phyloP scores from a whole-genome alignment of 2,888 invertebrate genomes.

The Suillia variegata region DNA sequence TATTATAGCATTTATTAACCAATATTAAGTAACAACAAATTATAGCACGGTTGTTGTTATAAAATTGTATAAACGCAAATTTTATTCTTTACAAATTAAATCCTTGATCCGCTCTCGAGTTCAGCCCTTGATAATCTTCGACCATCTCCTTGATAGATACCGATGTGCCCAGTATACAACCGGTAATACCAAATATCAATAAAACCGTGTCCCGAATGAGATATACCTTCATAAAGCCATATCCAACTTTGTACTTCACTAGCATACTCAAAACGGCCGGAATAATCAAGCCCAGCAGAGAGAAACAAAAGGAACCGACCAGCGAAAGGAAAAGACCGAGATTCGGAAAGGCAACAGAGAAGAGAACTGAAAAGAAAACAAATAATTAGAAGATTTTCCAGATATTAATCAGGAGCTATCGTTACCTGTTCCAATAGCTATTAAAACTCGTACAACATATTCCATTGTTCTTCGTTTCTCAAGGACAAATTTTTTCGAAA shows the following conservation, averaged over 20 bases:
- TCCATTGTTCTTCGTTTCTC: constrained; percentile 60
- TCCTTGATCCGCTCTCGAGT: too few species aligned
- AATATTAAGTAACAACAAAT: too few species aligned
- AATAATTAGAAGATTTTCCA: too few species aligned
- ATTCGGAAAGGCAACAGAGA: constrained; percentile 80
- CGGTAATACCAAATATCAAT: constrained; percentile 25
- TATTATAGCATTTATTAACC: too few species aligned
- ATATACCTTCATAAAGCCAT: constrained; percentile 30
- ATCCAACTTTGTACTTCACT: constrained; percentile 65
- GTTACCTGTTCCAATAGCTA: constrained; percentile 71
- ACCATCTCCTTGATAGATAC: too few species aligned
- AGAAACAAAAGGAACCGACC: constrained; percentile 88
- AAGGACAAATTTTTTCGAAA: constrained; percentile 33
- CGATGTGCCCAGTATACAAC: constrained; percentile 26
- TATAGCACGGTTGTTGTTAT: too few species aligned
- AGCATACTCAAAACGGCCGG: constrained; percentile 86
- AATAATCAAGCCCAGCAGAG: constrained; percentile 86
- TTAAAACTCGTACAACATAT: constrained; percentile 71
- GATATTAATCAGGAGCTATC: too few species aligned
- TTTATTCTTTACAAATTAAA: too few species aligned
- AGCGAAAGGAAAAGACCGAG: constrained; percentile 87
- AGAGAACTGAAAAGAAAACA: constrained; percentile 33
- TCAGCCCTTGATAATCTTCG: too few species aligned
- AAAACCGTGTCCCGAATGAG: constrained; percentile 25
- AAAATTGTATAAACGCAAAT: too few species aligned